Base-by-base conservation (phyloP, 1,140 invertebrate species). In the Nilaparvata lugens region DNA sequence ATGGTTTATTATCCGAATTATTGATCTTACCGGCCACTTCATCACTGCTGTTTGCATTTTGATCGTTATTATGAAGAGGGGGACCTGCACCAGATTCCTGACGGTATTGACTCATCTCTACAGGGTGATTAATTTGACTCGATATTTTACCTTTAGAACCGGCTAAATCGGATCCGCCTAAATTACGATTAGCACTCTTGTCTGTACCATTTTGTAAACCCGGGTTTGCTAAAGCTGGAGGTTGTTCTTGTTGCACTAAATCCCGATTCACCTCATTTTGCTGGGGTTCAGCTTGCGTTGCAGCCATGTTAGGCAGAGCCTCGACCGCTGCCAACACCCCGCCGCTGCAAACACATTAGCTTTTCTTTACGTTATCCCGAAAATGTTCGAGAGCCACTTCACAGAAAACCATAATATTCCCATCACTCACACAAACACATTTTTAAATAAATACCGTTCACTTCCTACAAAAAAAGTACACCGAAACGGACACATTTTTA, bases 231-330 rank as follows among this genome's bases (percentile, higher is more conserved):
- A 69, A 69, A 67, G 69, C 64, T 68, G 74, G 70, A 63, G 71
- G 64, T 67, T 73, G 73, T 69, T 76, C 76, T 68, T 73, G 74
- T 71, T 77, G 76, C 70, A 75, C 75, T 66, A 70, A 71, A 68
- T 77, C 76, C 69, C 73, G 70, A 71, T 78, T 78, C 71, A 76
- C 75, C 75, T 79, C 77, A 74, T 78, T 78, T 75, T 77, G 76
- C 74, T 78, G 77, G 72, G 73, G 76, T 74, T 79, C 77, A 73
- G 77, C 76, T 78, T 77, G 77, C 73, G 76, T 79, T 72, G 78
- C 76, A 76, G 78, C 78, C 78, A 79, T 79, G 73, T 78, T 77
- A 70, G 66, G 66, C 67, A 66, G 63, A 69, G 65, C 66, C 66
- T 63, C 63, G 57, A 64, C 62, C 61, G 64, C 66, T 69, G 69